A percentile compares a stretch with the other conserved stretches of the same genome.
Conservation (phyloP, 2,113 vertebrate genomes). For the Sarotherodon lohbergeri region DNA sequence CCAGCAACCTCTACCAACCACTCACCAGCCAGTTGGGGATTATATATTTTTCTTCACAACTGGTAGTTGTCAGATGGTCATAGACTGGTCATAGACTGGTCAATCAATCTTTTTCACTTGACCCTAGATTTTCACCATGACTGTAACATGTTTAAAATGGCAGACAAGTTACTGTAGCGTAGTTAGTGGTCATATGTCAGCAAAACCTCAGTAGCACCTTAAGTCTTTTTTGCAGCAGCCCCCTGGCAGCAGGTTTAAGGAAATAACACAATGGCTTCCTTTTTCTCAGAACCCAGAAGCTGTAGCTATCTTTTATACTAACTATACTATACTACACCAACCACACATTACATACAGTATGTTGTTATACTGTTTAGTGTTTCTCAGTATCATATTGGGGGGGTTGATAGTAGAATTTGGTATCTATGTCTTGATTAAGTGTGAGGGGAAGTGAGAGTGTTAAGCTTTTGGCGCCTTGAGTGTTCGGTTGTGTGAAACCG, state of each 20-base stretch:
- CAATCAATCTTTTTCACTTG: background rate
- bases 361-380: background rate
- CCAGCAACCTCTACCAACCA: background rate
- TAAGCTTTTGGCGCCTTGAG: accelerated
- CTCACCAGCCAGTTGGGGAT: background rate
- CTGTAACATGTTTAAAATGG: background rate
- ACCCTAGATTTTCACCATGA: background rate
- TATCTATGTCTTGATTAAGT: background rate
- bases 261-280: background rate
- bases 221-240: background rate
- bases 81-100: background rate
- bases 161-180: background rate
- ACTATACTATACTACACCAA: background rate
- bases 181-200: background rate
- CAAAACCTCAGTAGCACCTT: background rate
- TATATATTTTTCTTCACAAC: background rate
- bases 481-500: background rate
- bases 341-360: background rate
- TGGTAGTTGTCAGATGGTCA: background rate
- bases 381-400: background rate
- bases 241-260: background rate
- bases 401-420: background rate
- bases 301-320: background rate
- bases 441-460: background rate
- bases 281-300: background rate